Conservation (phyloP, 2,113 vertebrate species). For the Eublepharis macularius region DNA sequence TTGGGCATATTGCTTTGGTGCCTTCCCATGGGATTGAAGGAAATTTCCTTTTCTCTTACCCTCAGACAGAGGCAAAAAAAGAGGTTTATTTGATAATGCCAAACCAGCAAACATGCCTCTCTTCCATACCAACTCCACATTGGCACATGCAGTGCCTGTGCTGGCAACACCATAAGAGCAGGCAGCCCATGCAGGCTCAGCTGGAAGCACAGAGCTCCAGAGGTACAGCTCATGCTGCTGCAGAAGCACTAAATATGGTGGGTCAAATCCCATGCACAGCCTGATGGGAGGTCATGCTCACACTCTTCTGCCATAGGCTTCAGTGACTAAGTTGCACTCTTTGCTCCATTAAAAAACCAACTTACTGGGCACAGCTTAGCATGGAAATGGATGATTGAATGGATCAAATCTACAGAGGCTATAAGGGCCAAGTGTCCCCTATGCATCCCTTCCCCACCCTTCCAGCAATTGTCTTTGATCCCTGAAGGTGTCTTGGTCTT, state of each 20-base stretch:
- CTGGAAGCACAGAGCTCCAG: not conserved
- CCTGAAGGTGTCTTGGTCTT: not conserved
- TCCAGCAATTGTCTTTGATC: not conserved
- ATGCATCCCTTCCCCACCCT: too few relatives aligned
- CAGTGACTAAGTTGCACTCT: not conserved
- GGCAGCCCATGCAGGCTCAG: not conserved
- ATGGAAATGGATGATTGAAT: not conserved
- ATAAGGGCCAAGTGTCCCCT: not conserved
- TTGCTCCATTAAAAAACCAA: not conserved
- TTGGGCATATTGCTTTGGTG: not conserved
- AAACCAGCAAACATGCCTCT: not conserved
- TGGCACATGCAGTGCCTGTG: not conserved
- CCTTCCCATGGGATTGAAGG: not conserved
- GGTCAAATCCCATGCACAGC: not conserved
- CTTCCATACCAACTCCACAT: not conserved
- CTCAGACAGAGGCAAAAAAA: not conserved
- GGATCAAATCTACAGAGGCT: not conserved
- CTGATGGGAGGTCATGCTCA: not conserved
- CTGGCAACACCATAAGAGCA: not conserved
- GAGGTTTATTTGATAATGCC: not conserved
- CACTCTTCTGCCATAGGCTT: not conserved
- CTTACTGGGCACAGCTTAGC: not conserved
- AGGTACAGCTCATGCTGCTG: not conserved
- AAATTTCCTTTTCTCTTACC: not conserved
- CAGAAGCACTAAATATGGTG: not conserved